These are phyloP conservation scores for Lepidochitona cinerea DNA, from an alignment of 2,888 invertebrate species.

Conservation along the genomic window DNA sequence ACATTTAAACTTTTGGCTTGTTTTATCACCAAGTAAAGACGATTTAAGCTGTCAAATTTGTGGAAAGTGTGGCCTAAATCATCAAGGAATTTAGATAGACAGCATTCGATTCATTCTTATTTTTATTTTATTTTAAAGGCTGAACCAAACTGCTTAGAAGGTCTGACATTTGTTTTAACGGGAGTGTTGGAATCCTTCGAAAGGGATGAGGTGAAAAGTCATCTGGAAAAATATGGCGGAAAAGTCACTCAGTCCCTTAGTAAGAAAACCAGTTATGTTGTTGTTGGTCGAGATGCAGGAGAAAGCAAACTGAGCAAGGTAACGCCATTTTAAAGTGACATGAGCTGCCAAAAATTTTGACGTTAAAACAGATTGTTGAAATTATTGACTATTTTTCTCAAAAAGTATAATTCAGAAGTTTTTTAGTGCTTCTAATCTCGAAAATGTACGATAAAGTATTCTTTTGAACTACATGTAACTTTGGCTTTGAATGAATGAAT, in stretches of 20 bases:
- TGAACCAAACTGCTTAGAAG: constrained; percentile 69
- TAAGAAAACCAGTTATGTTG: constrained; percentile 84
- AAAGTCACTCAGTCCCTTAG: constrained; percentile 82
- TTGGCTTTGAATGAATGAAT: too few relatives aligned
- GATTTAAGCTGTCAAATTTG: too few relatives aligned
- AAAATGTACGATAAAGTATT: too few relatives aligned
- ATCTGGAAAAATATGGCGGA: constrained; percentile 87
- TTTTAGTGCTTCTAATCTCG: too few relatives aligned
- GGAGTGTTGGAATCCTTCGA: constrained; percentile 92
- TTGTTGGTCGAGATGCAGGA: constrained; percentile 90
- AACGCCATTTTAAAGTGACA: too few relatives aligned
- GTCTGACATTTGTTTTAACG: constrained; percentile 76
- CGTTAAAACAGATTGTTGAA: too few relatives aligned
- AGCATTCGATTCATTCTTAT: neutral
- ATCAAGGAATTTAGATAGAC: neutral
- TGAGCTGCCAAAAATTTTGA: too few relatives aligned
- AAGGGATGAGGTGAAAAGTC: constrained; percentile 81
- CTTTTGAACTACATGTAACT: too few relatives aligned
- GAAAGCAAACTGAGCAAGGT: constrained; percentile 85
- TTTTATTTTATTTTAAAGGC: constrained; percentile 53
- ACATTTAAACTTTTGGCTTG: too few relatives aligned
- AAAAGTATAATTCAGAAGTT: too few relatives aligned
- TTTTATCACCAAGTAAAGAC: too few relatives aligned
- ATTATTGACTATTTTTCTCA: too few relatives aligned
- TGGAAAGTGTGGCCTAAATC: neutral